Evolutionary conservation across 2,113 vertebrate genomes (phyloP).

Genomic region (Lophura nycthemera): DNA sequence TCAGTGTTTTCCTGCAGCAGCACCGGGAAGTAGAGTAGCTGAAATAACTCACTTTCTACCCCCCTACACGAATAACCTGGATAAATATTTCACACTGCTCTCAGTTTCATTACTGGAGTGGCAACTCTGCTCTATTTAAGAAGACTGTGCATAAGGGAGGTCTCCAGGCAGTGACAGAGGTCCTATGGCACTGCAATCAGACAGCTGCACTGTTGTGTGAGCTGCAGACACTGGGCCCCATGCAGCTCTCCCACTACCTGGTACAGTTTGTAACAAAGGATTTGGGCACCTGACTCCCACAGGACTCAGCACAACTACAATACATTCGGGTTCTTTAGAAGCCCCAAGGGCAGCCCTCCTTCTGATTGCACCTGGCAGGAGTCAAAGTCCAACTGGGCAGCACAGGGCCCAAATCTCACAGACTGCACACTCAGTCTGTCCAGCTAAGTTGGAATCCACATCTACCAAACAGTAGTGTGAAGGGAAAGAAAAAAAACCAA

Average conservation of each 20-base stretch:
- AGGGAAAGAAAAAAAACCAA: accelerated
- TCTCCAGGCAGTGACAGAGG: background rate
- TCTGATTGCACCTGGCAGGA: background rate
- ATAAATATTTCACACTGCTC: background rate
- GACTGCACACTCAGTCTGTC: background rate
- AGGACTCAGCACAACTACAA: background rate
- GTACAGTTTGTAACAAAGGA: background rate
- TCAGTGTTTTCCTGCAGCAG: background rate
- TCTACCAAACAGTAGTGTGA: background rate
- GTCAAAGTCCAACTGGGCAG: background rate
- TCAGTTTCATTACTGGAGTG: background rate
- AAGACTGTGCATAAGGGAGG: background rate
- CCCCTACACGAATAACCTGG: background rate
- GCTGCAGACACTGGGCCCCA: background rate
- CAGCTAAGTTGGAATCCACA: background rate
- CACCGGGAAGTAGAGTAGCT: background rate
- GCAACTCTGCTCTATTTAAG: background rate
- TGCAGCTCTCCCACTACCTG: background rate
- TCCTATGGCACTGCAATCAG: background rate
- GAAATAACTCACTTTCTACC: background rate
- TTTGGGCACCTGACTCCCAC: background rate
- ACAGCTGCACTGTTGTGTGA: accelerated
- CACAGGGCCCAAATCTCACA: background rate
- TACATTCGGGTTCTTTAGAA: background rate
- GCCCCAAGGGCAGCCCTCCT: background rate